Evolutionary conservation across 2,797 vertebrate genomes (phyloP).

Genomic region (Mergus octosetaceus): DNA sequence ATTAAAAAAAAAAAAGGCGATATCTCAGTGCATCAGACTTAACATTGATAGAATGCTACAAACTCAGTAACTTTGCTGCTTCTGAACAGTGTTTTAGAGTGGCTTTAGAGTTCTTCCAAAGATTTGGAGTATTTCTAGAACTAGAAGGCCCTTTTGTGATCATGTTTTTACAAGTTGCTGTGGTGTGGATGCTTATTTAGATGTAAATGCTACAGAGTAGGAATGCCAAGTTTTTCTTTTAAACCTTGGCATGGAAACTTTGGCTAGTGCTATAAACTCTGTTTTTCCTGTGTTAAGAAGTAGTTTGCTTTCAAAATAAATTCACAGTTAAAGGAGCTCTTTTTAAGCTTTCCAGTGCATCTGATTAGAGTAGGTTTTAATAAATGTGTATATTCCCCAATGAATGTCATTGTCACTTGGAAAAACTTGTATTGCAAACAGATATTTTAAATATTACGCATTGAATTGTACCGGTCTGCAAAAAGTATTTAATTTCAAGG

Average conservation of each 20-base stretch:
- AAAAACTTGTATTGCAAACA: not conserved
- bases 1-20: not conserved
- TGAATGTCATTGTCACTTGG: not conserved
- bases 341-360: slow-evolving; percentile 7
- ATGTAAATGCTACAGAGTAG: slow-evolving; percentile 33
- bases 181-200: slow-evolving; percentile 21
- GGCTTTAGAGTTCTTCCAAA: not conserved
- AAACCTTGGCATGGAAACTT: not conserved
- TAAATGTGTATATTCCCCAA: not conserved
- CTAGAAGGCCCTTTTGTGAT: slow-evolving; percentile 41
- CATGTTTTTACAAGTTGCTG: slow-evolving; percentile 42
- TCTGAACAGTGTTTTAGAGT: not conserved
- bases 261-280: not conserved
- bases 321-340: not conserved
- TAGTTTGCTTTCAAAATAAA: slow-evolving; percentile 23
- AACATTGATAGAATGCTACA: not conserved
- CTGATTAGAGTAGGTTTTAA: not conserved
- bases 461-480: not conserved
- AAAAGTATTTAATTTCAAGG: not conserved
- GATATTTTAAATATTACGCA: not conserved
- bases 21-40: not conserved
- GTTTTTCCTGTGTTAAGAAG: slow-evolving; percentile 26
- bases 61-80: not conserved
- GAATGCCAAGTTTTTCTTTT: slow-evolving; percentile 34
- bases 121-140: slow-evolving; percentile 22